phyloP scores from a whole-genome alignment of 92 coral and sea anemone species.

The Epizoanthus stellaris region DNA sequence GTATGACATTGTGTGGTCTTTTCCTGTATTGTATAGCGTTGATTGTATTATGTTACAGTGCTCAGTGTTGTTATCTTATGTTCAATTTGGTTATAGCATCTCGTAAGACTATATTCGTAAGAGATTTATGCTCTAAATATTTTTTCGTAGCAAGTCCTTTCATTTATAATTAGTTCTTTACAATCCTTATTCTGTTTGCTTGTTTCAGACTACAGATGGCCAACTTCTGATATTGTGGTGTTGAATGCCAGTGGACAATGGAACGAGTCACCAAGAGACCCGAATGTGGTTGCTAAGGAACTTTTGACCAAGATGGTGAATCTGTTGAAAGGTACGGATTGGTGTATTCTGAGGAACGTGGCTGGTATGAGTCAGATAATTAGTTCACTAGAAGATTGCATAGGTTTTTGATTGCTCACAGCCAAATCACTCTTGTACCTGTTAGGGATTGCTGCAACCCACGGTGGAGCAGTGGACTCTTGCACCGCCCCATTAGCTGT shows the following conservation, averaged over 20 bases:
- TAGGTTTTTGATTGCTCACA: background rate
- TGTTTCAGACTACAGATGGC: constrained; percentile 70
- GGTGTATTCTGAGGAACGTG: background rate
- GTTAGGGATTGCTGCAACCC: constrained; percentile 71
- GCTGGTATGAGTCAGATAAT: background rate
- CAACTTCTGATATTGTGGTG: constrained; percentile 72
- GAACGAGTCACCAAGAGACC: constrained; percentile 69
- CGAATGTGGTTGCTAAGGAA: constrained; percentile 80
- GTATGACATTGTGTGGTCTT: no score
- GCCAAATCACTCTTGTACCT: no score
- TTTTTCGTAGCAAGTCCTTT: background rate
- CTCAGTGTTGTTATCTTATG: no score
- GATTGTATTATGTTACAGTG: no score
- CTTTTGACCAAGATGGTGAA: constrained; percentile 86
- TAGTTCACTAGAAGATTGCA: background rate
- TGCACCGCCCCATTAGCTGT: constrained; percentile 64
- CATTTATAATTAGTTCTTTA: background rate
- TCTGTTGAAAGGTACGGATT: constrained; percentile 75
- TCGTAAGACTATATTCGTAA: no score
- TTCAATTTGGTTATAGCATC: no score
- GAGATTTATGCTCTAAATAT: no score
- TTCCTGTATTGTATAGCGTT: no score
- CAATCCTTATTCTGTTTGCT: no score
- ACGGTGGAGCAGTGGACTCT: constrained; percentile 76
- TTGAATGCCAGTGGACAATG: constrained; percentile 69